A percentile compares a stretch with the other conserved stretches of the same genome.
Evolutionary conservation across 2,113 vertebrate genomes (phyloP).

Genomic region (Gavialis gangeticus): DNA sequence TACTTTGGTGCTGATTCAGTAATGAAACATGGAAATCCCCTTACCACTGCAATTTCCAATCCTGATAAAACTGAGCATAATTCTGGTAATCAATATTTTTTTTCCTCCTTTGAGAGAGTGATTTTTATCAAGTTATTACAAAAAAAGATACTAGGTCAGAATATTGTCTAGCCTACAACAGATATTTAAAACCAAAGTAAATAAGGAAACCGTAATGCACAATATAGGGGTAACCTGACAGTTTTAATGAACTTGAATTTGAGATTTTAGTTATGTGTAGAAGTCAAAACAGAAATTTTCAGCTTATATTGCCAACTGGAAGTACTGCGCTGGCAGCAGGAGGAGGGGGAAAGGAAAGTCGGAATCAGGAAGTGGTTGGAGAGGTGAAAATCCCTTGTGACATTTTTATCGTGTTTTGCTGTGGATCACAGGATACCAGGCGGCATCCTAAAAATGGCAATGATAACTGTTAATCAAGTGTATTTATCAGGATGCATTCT

Average conservation of each 20-base stretch:
- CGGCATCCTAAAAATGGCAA: neutral
- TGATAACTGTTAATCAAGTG: neutral
- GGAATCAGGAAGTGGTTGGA: neutral
- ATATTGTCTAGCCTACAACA: neutral
- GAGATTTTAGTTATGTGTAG: constrained; percentile 13
- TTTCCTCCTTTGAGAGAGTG: constrained; percentile 45
- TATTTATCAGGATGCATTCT: neutral
- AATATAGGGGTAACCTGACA: neutral
- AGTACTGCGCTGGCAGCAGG: neutral
- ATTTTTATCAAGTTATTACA: constrained; percentile 30
- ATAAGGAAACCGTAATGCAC: constrained; percentile 11
- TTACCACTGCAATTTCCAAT: constrained; percentile 56
- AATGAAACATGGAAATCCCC: neutral
- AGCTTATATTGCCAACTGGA: neutral
- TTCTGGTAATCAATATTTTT: constrained; percentile 55
- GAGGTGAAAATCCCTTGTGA: constrained; percentile 43
- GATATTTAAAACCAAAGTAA: constrained; percentile 22
- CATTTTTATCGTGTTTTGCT: neutral
- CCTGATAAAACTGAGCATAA: constrained; percentile 55
- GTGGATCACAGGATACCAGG: neutral
- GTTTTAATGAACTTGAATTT: constrained; percentile 20
- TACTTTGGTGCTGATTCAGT: constrained; percentile 43
- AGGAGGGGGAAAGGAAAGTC: neutral
- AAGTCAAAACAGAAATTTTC: constrained; percentile 20
- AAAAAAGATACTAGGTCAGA: neutral